Percentiles rank a stretch among this genome's conserved stretches.
Conservation (phyloP, 2,797 vertebrate genomes). For the Sebastes diaconus region DNA sequence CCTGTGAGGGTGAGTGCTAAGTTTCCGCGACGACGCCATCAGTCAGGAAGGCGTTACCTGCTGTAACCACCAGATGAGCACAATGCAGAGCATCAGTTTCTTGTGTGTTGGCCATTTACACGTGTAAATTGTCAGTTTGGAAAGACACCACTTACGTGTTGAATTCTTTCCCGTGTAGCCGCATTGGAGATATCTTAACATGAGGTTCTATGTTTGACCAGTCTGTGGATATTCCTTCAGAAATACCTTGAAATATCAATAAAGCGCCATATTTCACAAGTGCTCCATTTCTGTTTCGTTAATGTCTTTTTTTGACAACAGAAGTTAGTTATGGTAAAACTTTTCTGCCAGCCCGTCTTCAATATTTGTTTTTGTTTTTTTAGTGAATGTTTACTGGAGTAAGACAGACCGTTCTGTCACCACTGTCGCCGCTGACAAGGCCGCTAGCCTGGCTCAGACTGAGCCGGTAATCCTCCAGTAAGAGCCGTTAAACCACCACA, state of each 20-base stretch:
- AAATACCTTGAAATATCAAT: not conserved
- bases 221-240: not conserved
- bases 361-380: conserved; percentile 33
- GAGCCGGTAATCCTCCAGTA: conserved; percentile 74
- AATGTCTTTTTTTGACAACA: not conserved
- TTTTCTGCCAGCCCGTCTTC: conserved; percentile 5
- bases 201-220: not conserved
- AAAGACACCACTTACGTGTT: not conserved
- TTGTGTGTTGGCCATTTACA: too few relatives aligned
- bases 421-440: conserved; percentile 43
- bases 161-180: not conserved
- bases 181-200: not conserved
- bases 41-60: too few relatives aligned
- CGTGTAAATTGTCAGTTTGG: not conserved
- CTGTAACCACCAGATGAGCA: too few relatives aligned
- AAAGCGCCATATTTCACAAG: not conserved
- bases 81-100: too few relatives aligned
- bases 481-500: conserved; percentile 77
- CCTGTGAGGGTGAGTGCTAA: too few relatives aligned
- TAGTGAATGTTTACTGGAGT: conserved; percentile 39
- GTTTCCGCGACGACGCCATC: too few relatives aligned
- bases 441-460: conserved; percentile 57
- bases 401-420: conserved; percentile 55
- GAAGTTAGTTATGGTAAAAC: conserved; percentile 14
- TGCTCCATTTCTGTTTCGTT: not conserved